Conservation (phyloP, 2,888 invertebrate species). For the Torymus aiolomorphi region DNA sequence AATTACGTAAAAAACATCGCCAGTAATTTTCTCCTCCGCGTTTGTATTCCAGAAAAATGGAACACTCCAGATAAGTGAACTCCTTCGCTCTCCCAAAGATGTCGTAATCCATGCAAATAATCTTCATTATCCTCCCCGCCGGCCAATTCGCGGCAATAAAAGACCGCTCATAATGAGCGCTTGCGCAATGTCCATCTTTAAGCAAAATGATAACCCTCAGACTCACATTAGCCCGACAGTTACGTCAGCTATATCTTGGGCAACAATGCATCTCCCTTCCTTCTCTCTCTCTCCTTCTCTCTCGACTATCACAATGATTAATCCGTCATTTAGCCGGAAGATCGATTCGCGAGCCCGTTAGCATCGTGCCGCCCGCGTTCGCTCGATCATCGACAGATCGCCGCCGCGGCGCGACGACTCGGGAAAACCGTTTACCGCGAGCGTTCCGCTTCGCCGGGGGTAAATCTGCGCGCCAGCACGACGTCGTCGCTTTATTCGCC, state of each 20-base stretch:
- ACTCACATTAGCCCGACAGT: slow-evolving; percentile 15
- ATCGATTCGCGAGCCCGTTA: not conserved
- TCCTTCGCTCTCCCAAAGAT: slow-evolving; percentile 17
- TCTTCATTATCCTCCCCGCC: slow-evolving; percentile 7
- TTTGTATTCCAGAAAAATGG: slow-evolving; percentile 20
- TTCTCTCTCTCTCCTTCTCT: not conserved
- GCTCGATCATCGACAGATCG: slow-evolving; percentile 7
- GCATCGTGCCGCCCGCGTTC: no score
- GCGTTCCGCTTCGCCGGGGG: slow-evolving; percentile 24
- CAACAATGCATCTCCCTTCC: slow-evolving; percentile 18
- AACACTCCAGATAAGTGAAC: slow-evolving; percentile 2
- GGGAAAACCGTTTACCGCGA: not conserved
- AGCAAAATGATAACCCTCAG: slow-evolving; percentile 20
- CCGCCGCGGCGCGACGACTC: not conserved
- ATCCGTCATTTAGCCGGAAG: slow-evolving; percentile 1
- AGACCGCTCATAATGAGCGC: slow-evolving; percentile 15
- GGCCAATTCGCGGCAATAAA: slow-evolving; percentile 18
- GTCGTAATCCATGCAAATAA: slow-evolving; percentile 29
- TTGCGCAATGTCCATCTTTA: slow-evolving; percentile 27
- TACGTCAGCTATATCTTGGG: slow-evolving; percentile 11
- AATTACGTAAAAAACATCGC: not conserved
- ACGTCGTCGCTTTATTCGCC: slow-evolving; percentile 41
- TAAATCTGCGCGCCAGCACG: slow-evolving; percentile 23
- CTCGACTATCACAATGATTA: not conserved
- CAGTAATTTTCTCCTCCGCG: not conserved